A percentile compares a stretch with the other conserved stretches of the same genome.
Conservation (phyloP, 2,113 vertebrate species). For the Apteryx owenii region DNA sequence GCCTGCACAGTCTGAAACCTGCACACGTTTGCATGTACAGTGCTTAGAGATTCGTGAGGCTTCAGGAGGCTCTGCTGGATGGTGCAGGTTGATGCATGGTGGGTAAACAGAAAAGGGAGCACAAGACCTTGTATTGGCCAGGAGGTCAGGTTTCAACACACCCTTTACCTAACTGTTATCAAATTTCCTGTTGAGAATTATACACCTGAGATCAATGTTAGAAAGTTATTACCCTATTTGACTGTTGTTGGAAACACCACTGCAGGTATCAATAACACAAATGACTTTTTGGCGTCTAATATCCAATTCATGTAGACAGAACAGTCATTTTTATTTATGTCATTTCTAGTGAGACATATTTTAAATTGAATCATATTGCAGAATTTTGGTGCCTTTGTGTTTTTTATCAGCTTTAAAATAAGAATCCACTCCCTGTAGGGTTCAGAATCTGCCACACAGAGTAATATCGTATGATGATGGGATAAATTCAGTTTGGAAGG, state of each 20-base stretch:
- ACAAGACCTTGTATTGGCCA: not conserved
- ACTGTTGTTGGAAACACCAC: not conserved
- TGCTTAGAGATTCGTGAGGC: not conserved
- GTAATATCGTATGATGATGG: not conserved
- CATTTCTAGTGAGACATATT: not conserved
- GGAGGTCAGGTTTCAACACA: not conserved
- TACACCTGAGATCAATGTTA: not conserved
- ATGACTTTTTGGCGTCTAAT: not conserved
- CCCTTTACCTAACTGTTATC: not conserved
- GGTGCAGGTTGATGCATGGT: not conserved
- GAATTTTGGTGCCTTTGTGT: not conserved
- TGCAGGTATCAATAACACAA: not conserved
- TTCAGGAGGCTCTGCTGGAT: not conserved
- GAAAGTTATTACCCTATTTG: not conserved
- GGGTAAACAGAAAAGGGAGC: not conserved
- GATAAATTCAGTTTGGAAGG: not conserved
- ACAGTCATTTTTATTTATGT: not conserved
- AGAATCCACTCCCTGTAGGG: not conserved
- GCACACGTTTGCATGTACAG: accelerated
- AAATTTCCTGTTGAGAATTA: not conserved
- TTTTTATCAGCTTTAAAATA: not conserved
- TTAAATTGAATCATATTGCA: not conserved
- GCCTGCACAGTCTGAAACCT: not conserved
- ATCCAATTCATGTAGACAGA: not conserved
- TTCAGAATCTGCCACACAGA: not conserved